These are phyloP conservation scores for Dermatemys mawii DNA, from an alignment of 2,113 vertebrate species.

Conservation along the genomic window DNA sequence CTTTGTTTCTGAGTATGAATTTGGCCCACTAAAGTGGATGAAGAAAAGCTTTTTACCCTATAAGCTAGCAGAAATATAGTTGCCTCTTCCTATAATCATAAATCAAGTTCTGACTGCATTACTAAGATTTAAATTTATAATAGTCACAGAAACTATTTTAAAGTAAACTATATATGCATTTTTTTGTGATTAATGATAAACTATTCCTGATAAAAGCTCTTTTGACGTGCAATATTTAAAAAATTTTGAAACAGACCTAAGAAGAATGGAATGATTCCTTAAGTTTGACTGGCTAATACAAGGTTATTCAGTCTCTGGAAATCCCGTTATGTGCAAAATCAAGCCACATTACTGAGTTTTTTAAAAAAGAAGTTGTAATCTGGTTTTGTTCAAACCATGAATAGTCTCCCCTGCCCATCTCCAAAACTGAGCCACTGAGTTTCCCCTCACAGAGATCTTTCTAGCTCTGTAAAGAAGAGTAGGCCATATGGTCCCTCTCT, in stretches of 20 bases:
- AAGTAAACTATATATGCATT: not conserved
- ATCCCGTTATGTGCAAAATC: not conserved
- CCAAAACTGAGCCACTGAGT: not conserved
- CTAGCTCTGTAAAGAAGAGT: not conserved
- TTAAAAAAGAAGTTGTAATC: not conserved
- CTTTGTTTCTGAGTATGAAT: not conserved
- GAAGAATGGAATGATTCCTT: not conserved
- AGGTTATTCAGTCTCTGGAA: not conserved
- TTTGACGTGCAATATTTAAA: not conserved
- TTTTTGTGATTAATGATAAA: not conserved
- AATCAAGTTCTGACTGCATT: not conserved
- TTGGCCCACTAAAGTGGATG: not conserved
- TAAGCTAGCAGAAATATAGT: not conserved
- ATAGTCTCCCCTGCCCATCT: not conserved
- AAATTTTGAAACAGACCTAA: not conserved
- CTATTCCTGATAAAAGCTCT: not conserved
- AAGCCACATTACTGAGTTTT: not conserved
- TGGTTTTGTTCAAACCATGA: not conserved
- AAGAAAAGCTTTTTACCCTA: not conserved
- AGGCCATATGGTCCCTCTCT: not conserved
- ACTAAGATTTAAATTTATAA: constrained; percentile 13
- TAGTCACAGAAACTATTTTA: not conserved
- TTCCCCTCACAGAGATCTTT: not conserved
- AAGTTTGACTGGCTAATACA: not conserved
- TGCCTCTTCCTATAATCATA: not conserved